Evolutionary conservation across 2,888 invertebrate genomes (phyloP).

Genomic region (Stenolophus ochropezus): DNA sequence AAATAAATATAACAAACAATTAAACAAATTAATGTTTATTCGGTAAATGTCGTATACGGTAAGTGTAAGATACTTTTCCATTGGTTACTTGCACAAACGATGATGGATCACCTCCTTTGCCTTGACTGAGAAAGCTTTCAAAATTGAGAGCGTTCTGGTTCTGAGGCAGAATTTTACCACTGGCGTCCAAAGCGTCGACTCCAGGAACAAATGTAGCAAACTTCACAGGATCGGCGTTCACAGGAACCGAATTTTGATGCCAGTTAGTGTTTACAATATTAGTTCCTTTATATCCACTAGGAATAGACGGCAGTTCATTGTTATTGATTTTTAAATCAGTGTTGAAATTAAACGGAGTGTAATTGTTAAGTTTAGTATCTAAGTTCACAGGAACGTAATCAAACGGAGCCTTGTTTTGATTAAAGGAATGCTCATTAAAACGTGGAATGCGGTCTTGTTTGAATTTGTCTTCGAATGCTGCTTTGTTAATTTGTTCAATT

Average conservation of each 20-base stretch:
- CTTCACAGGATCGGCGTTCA: neutral
- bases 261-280: neutral
- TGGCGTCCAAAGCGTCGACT: neutral
- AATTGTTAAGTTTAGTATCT: constrained; percentile 12
- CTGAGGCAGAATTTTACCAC: neutral
- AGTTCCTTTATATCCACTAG: neutral
- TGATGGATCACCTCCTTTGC: constrained; percentile 15
- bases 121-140: neutral
- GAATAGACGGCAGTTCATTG: neutral
- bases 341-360: constrained; percentile 1
- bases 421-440: neutral
- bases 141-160: neutral
- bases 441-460: neutral
- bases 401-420: neutral
- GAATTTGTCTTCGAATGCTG: neutral
- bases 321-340: neutral
- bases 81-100: constrained; percentile 5
- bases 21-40: constrained; percentile 18
- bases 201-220: constrained; percentile 12
- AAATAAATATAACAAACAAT: constrained; percentile 3
- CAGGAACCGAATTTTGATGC: neutral
- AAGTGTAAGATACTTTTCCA: neutral
- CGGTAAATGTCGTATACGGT: neutral
- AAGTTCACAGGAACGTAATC: constrained; percentile 12
- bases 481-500: constrained; percentile 2